Evolutionary conservation across 1,140 invertebrate species (phyloP).

Genomic region (Helicoverpa zea): DNA sequence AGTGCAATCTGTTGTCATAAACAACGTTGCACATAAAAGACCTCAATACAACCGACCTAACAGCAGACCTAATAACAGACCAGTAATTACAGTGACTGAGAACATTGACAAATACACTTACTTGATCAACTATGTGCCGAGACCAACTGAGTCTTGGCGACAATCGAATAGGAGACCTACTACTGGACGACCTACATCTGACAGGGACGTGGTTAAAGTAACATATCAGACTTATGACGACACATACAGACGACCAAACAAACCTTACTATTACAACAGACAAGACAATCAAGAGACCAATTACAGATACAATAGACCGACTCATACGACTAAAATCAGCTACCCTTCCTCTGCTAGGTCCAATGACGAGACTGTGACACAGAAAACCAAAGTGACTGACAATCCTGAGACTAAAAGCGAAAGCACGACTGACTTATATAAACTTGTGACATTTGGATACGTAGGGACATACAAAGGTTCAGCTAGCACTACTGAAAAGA

Average conservation of each 20-base stretch:
- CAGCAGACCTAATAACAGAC: slow-evolving; percentile 63
- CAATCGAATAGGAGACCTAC: slow-evolving; percentile 69
- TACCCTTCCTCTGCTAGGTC: slow-evolving; percentile 75
- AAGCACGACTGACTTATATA: slow-evolving; percentile 56
- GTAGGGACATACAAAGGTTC: slow-evolving; percentile 54
- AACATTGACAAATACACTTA: slow-evolving; percentile 83
- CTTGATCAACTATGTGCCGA: slow-evolving; percentile 81
- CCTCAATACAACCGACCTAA: slow-evolving; percentile 73
- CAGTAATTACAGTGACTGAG: slow-evolving; percentile 81
- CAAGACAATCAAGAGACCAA: slow-evolving; percentile 63
- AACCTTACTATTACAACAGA: slow-evolving; percentile 79
- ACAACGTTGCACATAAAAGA: slow-evolving; percentile 78
- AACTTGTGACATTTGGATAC: slow-evolving; percentile 57
- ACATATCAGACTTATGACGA: slow-evolving; percentile 82
- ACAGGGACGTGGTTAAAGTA: slow-evolving; percentile 82
- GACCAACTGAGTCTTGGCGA: slow-evolving; percentile 80
- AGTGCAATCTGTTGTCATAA: slow-evolving; percentile 79
- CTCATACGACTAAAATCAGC: slow-evolving; percentile 55
- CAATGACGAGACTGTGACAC: slow-evolving; percentile 65
- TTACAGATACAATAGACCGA: slow-evolving; percentile 67
- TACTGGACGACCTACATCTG: slow-evolving; percentile 43
- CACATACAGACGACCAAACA: slow-evolving; percentile 80
- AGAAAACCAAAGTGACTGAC: slow-evolving; percentile 58
- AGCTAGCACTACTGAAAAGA: slow-evolving; percentile 73
- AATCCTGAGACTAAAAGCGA: slow-evolving; percentile 60